phyloP scores from a whole-genome alignment of 2,113 vertebrate species.

The Sinosuthora webbiana region DNA sequence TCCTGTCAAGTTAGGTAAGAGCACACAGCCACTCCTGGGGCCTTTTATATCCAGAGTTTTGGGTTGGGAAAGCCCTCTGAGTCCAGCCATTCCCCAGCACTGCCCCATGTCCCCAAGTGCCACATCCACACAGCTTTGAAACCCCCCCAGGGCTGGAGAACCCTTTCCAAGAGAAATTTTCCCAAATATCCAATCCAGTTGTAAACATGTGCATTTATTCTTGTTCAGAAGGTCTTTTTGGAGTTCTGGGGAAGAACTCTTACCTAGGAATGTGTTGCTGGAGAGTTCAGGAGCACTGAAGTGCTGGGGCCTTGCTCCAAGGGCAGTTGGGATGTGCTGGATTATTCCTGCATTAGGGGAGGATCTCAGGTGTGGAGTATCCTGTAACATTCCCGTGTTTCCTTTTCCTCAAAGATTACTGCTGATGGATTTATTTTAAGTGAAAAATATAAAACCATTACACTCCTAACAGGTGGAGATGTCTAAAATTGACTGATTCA shows the following conservation, averaged over 20 bases:
- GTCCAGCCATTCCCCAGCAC: background rate
- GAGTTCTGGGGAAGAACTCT: background rate
- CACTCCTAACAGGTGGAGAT: too few relatives aligned
- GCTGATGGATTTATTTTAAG: background rate
- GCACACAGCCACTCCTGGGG: background rate
- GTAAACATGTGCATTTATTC: background rate
- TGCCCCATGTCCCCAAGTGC: background rate
- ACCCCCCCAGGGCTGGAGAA: background rate
- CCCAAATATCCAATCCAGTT: background rate
- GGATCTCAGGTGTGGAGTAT: background rate
- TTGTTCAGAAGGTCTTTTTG: background rate
- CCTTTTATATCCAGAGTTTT: background rate
- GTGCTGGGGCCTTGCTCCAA: background rate
- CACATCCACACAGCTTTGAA: background rate
- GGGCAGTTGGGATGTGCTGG: background rate
- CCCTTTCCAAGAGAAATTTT: background rate
- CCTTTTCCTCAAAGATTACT: background rate
- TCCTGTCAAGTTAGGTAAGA: slow-evolving; percentile 95
- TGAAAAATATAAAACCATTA: background rate
- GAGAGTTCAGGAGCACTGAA: background rate
- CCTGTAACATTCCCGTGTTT: background rate
- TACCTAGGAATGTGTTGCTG: accelerated
- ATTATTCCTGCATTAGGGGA: background rate
- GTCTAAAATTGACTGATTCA: accelerated
- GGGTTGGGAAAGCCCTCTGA: background rate